phyloP scores from a whole-genome alignment of 2,113 vertebrate species.

The Myanophis thanlyinensis region DNA sequence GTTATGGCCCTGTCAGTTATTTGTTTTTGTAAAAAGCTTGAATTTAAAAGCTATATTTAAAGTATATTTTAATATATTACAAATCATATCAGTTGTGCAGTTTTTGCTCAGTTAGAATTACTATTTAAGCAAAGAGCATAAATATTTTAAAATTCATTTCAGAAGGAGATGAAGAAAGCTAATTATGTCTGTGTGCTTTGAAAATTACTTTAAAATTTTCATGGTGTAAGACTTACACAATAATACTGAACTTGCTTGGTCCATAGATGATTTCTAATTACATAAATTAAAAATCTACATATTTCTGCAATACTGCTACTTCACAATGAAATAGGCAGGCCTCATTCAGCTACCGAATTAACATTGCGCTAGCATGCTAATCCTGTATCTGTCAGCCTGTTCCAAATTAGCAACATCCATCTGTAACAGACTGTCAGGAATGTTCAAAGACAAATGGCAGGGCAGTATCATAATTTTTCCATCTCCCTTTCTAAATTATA shows the following conservation, averaged over 20 bases:
- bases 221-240: slow-evolving; percentile 2
- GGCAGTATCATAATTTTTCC: background rate
- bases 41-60: background rate
- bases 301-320: slow-evolving; percentile 19
- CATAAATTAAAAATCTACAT: slow-evolving; percentile 28
- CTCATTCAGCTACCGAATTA: slow-evolving; percentile 6
- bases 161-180: background rate
- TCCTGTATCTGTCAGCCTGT: background rate
- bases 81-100: background rate
- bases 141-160: background rate
- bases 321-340: background rate
- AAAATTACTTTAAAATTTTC: slow-evolving; percentile 22
- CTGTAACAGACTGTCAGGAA: background rate
- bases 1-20: background rate
- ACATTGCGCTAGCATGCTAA: background rate
- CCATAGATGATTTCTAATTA: slow-evolving; percentile 42
- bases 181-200: background rate
- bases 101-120: background rate
- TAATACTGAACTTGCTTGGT: slow-evolving; percentile 54
- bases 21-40: background rate
- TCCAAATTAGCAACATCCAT: background rate
- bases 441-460: slow-evolving; percentile 5
- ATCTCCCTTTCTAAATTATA: background rate
- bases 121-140: background rate
- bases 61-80: background rate